Conservation (phyloP, 1,140 invertebrate species). For the Elymnias hypermnestra region DNA sequence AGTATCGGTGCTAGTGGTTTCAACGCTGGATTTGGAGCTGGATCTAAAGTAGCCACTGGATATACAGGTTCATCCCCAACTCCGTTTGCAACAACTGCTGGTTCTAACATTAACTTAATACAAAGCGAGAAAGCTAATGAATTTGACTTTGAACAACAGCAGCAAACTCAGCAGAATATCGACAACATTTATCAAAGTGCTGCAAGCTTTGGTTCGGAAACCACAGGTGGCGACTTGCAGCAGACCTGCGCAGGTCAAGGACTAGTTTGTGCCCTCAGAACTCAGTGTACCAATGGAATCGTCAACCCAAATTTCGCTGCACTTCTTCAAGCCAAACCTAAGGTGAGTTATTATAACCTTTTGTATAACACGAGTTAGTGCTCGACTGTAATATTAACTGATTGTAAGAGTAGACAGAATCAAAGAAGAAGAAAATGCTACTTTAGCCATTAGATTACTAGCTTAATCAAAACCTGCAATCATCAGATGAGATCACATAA, state of each 20-base stretch:
- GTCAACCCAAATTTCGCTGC: slow-evolving; percentile 67
- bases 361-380: too few species aligned
- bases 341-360: slow-evolving; percentile 47
- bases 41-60: slow-evolving; percentile 28
- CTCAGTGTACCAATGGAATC: slow-evolving; percentile 77
- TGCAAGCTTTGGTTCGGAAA: slow-evolving; percentile 33
- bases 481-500: too few species aligned
- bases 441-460: too few species aligned
- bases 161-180: slow-evolving; percentile 46
- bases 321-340: slow-evolving; percentile 65
- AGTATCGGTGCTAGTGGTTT: slow-evolving; percentile 13
- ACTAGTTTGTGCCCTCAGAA: slow-evolving; percentile 76
- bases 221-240: slow-evolving; percentile 47
- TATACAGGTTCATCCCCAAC: slow-evolving; percentile 50
- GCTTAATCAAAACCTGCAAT: too few species aligned
- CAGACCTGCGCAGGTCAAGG: slow-evolving; percentile 74
- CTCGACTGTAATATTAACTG: too few species aligned
- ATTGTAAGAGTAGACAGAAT: too few species aligned
- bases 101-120: slow-evolving; percentile 51
- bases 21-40: slow-evolving; percentile 22
- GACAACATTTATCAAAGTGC: slow-evolving; percentile 46
- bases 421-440: too few species aligned
- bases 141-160: slow-evolving; percentile 44
- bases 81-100: slow-evolving; percentile 36
- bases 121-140: slow-evolving; percentile 49